Evolutionary conservation across 2,113 vertebrate genomes (phyloP).

Genomic region (Leiothrix lutea): DNA sequence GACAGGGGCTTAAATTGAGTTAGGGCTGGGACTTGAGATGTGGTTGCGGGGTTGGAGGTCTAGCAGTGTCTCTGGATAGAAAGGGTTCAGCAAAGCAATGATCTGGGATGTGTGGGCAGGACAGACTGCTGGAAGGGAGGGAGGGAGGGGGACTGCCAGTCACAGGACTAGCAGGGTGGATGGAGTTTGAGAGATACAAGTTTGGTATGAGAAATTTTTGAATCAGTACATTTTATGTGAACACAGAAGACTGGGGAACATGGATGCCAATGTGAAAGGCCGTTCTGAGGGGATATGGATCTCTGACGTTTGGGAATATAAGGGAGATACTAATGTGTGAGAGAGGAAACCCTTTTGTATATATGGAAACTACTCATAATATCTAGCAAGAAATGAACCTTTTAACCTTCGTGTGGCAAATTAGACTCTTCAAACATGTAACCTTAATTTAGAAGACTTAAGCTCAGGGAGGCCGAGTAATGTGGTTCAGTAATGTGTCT

Average conservation of each 20-base stretch:
- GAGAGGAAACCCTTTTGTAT: background rate
- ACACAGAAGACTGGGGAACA: background rate
- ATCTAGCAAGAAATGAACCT: background rate
- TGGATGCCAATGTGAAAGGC: background rate
- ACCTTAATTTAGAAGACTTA: background rate
- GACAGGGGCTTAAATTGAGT: background rate
- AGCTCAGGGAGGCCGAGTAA: background rate
- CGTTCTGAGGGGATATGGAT: rapidly evolving
- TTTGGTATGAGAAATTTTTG: background rate
- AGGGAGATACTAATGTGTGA: background rate
- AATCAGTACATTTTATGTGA: background rate
- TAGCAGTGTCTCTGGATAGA: background rate
- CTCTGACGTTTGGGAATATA: background rate
- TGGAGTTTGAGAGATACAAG: rapidly evolving
- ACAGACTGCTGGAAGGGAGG: background rate
- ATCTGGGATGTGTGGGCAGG: background rate
- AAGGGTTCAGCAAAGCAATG: background rate
- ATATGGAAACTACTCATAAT: background rate
- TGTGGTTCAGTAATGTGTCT: background rate
- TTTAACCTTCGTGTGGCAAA: background rate
- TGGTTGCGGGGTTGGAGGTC: background rate
- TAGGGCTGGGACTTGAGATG: background rate
- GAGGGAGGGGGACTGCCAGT: background rate
- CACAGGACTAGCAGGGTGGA: background rate
- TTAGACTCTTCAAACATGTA: background rate